Conservation (phyloP, 2,888 invertebrate genomes). For the Ramazzottius varieornatus region DNA sequence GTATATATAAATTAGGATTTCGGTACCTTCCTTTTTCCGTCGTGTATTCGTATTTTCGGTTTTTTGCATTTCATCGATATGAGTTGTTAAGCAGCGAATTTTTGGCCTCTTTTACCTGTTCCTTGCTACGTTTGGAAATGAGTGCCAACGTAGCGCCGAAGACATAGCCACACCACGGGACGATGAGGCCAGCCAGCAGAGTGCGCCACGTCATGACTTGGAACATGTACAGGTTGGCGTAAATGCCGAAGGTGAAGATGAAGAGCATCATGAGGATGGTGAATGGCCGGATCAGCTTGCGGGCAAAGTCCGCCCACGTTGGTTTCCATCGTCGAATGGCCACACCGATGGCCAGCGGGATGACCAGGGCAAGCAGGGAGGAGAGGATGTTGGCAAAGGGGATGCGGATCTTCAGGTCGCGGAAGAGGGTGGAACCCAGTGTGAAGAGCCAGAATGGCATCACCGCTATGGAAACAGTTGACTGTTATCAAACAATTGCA, state of each 20-base stretch:
- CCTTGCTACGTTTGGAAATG: conserved; percentile 13
- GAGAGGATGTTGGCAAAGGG: conserved; percentile 24
- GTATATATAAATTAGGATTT: no score
- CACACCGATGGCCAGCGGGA: conserved; percentile 26
- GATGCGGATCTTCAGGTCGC: conserved; percentile 15
- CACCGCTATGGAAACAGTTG: conserved; percentile 22
- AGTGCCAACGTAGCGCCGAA: conserved; percentile 22
- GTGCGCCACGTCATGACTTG: conserved; percentile 19
- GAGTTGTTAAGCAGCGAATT: no score
- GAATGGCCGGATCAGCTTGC: conserved; percentile 20
- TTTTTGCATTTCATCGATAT: no score
- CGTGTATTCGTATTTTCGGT: no score
- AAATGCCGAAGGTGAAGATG: conserved; percentile 23
- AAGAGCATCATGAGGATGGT: conserved; percentile 24
- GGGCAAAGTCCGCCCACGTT: conserved; percentile 16
- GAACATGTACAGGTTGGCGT: conserved; percentile 25
- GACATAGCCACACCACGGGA: conserved; percentile 26
- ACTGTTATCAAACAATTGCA: conserved; percentile 6
- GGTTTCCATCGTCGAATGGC: conserved; percentile 19
- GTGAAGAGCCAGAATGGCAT: conserved; percentile 29
- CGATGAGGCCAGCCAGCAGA: conserved; percentile 20
- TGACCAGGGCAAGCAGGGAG: conserved; percentile 23
- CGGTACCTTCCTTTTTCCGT: no score
- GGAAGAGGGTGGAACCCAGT: conserved; percentile 20
- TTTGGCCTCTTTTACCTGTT: conserved; percentile 17